Conservation (phyloP, 2,797 vertebrate genomes). For the Cynodonichthys magdalenae region DNA sequence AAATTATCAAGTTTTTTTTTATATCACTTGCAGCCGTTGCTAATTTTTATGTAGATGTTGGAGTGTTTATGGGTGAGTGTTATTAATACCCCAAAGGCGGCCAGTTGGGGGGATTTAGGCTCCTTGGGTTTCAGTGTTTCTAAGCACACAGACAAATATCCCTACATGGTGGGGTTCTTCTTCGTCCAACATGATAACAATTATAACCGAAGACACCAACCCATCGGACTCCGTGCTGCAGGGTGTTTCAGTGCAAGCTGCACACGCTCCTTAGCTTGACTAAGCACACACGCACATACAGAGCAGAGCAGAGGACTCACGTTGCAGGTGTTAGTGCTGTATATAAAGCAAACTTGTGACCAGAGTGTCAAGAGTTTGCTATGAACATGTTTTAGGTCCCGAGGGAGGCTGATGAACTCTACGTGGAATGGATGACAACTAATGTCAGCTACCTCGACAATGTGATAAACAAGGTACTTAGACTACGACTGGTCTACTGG, state of each 20-base stretch:
- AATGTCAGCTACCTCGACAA: slow-evolving; percentile 44
- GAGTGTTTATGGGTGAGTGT: slow-evolving; percentile 61
- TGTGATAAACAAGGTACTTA: slow-evolving; percentile 48
- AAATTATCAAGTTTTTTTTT: slow-evolving; percentile 45
- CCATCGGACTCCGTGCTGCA: slow-evolving; percentile 36
- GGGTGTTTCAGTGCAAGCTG: slow-evolving; percentile 31
- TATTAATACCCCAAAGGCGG: slow-evolving; percentile 79
- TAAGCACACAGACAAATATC: slow-evolving; percentile 77
- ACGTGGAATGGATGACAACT: slow-evolving; percentile 36
- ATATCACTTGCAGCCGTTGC: slow-evolving; percentile 50
- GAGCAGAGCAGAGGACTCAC: neutral
- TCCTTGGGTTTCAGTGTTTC: slow-evolving; percentile 78
- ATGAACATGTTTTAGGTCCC: slow-evolving; percentile 37
- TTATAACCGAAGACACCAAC: slow-evolving; percentile 41
- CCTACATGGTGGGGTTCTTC: slow-evolving; percentile 76
- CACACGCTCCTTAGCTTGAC: slow-evolving; percentile 28
- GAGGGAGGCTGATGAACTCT: slow-evolving; percentile 28
- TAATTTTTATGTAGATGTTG: slow-evolving; percentile 59
- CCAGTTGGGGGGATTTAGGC: slow-evolving; percentile 72
- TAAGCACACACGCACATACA: slow-evolving; percentile 7
- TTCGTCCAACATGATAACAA: slow-evolving; percentile 62
- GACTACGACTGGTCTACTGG: slow-evolving; percentile 35
- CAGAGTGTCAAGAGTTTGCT: slow-evolving; percentile 33
- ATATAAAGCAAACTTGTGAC: slow-evolving; percentile 38
- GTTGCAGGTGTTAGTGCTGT: slow-evolving; percentile 16